phyloP scores from a whole-genome alignment of 1,140 invertebrate genomes.

The Delia radicum region DNA sequence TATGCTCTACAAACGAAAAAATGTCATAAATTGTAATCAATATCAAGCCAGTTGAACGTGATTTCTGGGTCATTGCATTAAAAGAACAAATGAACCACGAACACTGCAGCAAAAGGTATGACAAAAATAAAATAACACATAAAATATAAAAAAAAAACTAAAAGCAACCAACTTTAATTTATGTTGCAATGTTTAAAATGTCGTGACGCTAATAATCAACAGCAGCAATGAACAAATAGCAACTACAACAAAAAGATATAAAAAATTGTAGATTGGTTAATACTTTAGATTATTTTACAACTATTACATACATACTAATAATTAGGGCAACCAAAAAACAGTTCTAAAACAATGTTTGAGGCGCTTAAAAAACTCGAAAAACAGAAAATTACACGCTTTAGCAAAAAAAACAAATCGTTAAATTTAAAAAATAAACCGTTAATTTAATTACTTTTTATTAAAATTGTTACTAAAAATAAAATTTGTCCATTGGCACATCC shows the following conservation, averaged over 20 bases:
- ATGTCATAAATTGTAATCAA: slow-evolving; percentile 24
- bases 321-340: too few species aligned
- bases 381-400: too few species aligned
- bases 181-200: slow-evolving; percentile 24
- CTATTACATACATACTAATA: neutral
- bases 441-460: too few species aligned
- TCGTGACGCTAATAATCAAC: slow-evolving; percentile 23
- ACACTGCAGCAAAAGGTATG: neutral
- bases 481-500: too few species aligned
- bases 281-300: slow-evolving; percentile 17
- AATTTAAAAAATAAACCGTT: too few species aligned
- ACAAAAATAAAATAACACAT: neutral
- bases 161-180: slow-evolving; percentile 22
- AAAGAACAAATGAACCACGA: neutral
- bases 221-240: neutral
- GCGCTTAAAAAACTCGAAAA: too few species aligned
- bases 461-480: too few species aligned
- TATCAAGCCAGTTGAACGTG: slow-evolving; percentile 19
- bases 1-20: slow-evolving; percentile 1
- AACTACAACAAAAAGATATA: neutral
- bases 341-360: too few species aligned
- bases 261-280: slow-evolving; percentile 8
- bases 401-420: too few species aligned
- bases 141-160: neutral
- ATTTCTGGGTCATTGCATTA: slow-evolving; percentile 16